phyloP scores from a whole-genome alignment of 2,113 vertebrate genomes.

The Calyptomena viridis region DNA sequence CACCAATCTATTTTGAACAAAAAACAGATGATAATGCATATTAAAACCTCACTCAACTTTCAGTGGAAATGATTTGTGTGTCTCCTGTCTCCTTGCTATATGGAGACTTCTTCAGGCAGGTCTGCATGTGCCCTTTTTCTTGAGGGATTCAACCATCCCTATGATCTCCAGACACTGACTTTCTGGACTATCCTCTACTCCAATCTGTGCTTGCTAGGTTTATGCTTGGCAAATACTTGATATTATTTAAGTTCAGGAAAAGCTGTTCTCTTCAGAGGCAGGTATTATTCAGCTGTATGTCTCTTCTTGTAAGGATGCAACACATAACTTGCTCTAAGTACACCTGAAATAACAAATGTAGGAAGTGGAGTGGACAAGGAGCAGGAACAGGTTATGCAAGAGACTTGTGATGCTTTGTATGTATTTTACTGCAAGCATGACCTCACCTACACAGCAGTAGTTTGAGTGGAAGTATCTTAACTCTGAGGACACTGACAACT shows the following conservation, averaged over 20 bases:
- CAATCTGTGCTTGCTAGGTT: not conserved
- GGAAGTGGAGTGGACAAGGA: not conserved
- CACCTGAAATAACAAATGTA: not conserved
- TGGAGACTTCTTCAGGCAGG: not conserved
- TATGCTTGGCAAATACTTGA: not conserved
- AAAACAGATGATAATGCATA: not conserved
- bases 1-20: not conserved
- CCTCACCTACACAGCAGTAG: not conserved
- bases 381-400: not conserved
- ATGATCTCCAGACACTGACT: not conserved
- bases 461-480: not conserved
- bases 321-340: not conserved
- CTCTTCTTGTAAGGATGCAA: not conserved
- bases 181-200: not conserved
- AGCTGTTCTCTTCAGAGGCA: not conserved
- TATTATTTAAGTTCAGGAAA: not conserved
- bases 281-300: not conserved
- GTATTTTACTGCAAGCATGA: not conserved
- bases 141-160: not conserved
- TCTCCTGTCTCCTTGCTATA: not conserved
- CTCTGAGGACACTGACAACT: not conserved
- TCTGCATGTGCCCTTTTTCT: not conserved
- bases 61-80: not conserved
- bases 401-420: not conserved
- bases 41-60: not conserved